Base-by-base conservation (phyloP, 2,888 invertebrate genomes). In the Caenorhabditis doughertyi region DNA sequence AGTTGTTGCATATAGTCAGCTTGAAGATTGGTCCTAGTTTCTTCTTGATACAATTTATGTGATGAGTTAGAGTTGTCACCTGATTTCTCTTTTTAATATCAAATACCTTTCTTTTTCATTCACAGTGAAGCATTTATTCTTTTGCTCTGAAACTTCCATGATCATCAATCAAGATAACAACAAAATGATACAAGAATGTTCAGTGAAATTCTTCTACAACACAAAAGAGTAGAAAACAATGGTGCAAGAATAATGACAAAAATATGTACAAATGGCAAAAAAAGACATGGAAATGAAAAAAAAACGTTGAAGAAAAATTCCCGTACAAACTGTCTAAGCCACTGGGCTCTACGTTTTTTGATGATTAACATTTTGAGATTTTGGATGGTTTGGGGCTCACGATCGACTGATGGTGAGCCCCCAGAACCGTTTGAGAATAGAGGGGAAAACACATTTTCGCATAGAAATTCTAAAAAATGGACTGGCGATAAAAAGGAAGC, bases 241-340 rank as follows among this genome's bases (percentile, higher is more conserved):
- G 67, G 67, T 58, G 67, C 67, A 76, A 76, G 49, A 68, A 76
- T 76, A 76, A 76, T 39, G 18, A 67, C 67, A 42, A 76, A n/a
- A 76, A 76, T 76, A 76, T 76, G 23, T 68, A 68, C 67, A 76
- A 39, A 23, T 32, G 49, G 25, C 16, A 58, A 47, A 27, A n/a
- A 29, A n/a, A 29, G 32, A 56, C n/a, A n/a, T n/a, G n/a, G n/a
- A n/a, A n/a, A n/a, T n/a, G n/a, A n/a, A n/a, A n/a, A n/a, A n/a
- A n/a, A n/a, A n/a, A n/a, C n/a, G n/a, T n/a, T n/a, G n/a, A n/a
- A n/a, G n/a, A n/a, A n/a, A n/a, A n/a, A n/a, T n/a, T n/a, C n/a
- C n/a, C n/a, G n/a, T n/a, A n/a, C n/a, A n/a, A n/a, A n/a, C n/a
- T n/a, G n/a, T n/a, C n/a, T n/a, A n/a, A n/a, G n/a, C n/a, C n/a